phyloP scores from a whole-genome alignment of 1,140 invertebrate genomes.

The Riptortus pedestris region DNA sequence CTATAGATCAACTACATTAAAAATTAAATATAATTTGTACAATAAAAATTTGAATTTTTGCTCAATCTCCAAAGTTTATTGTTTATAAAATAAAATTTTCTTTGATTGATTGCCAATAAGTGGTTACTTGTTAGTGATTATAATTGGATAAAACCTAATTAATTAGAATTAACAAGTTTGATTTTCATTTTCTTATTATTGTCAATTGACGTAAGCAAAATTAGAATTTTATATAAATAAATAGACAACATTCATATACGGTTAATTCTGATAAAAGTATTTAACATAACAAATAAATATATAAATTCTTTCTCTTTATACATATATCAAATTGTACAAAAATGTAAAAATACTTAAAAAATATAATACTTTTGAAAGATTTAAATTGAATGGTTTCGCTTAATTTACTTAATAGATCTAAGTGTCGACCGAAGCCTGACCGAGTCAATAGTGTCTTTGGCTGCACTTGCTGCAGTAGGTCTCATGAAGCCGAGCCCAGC shows the following conservation, averaged over 20 bases:
- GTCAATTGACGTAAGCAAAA: conserved; percentile 3
- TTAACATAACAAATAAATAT: conserved; percentile 10
- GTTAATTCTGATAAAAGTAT: conserved; percentile 6
- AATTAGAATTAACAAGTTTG: conserved; percentile 10
- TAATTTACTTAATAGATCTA: conserved; percentile 27
- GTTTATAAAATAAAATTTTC: not conserved
- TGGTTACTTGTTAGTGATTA: conserved; percentile 10
- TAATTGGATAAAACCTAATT: not conserved
- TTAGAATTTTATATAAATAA: conserved; percentile 12
- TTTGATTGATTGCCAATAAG: not conserved
- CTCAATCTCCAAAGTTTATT: not conserved
- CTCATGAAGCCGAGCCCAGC: conserved; percentile 48
- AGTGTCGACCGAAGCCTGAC: conserved; percentile 28
- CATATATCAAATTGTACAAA: conserved; percentile 14
- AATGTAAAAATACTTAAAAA: conserved; percentile 15
- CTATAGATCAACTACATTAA: conserved; percentile 8
- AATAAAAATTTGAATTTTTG: conserved; percentile 9
- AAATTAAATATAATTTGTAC: conserved; percentile 19
- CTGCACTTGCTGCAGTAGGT: conserved; percentile 49
- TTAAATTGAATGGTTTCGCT: not conserved
- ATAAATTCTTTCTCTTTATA: conserved; percentile 13
- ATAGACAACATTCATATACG: conserved; percentile 1
- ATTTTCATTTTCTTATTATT: conserved; percentile 12
- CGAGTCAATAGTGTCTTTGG: conserved; percentile 41
- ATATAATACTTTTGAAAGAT: conserved; percentile 5